Evolutionary conservation across 2,797 vertebrate species (phyloP).

Genomic region (Ctenopoma multispine): DNA sequence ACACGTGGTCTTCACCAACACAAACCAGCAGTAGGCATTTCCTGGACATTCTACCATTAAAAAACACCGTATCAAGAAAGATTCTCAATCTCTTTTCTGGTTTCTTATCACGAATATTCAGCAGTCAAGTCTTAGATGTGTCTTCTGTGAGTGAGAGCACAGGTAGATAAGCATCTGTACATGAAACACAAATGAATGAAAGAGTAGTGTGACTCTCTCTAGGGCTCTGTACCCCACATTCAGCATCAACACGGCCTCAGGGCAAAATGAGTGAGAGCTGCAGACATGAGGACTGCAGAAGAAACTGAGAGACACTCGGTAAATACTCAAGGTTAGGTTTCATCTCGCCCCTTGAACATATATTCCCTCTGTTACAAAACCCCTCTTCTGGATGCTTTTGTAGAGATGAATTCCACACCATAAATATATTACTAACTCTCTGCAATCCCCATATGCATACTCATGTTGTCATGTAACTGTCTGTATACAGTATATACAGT

Average conservation of each 20-base stretch:
- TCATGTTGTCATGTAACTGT: not conserved
- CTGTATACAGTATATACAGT: not conserved
- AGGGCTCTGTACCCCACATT: slow-evolving; percentile 51
- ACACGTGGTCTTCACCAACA: not conserved
- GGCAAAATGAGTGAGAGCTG: slow-evolving; percentile 56
- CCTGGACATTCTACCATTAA: slow-evolving; percentile 23
- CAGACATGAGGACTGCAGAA: slow-evolving; percentile 55
- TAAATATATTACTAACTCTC: not conserved
- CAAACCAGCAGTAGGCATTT: not conserved
- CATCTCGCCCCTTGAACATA: slow-evolving; percentile 58
- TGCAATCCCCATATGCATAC: not conserved
- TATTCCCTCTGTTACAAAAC: slow-evolving; percentile 22
- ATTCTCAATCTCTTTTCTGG: slow-evolving; percentile 19
- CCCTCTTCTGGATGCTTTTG: slow-evolving; percentile 8
- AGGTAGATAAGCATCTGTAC: slow-evolving; percentile 65
- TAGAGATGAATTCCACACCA: not conserved
- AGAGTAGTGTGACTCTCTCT: slow-evolving; percentile 58
- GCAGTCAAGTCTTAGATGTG: slow-evolving; percentile 22
- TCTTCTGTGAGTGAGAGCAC: slow-evolving; percentile 39
- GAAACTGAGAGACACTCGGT: slow-evolving; percentile 54
- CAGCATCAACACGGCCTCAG: slow-evolving; percentile 62
- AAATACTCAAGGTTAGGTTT: slow-evolving; percentile 75
- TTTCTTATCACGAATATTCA: slow-evolving; percentile 61
- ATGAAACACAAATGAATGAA: slow-evolving; percentile 71
- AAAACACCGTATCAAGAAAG: slow-evolving; percentile 10